phyloP scores from a whole-genome alignment of 92 coral and sea anemone genomes.

The Ricordea florida region DNA sequence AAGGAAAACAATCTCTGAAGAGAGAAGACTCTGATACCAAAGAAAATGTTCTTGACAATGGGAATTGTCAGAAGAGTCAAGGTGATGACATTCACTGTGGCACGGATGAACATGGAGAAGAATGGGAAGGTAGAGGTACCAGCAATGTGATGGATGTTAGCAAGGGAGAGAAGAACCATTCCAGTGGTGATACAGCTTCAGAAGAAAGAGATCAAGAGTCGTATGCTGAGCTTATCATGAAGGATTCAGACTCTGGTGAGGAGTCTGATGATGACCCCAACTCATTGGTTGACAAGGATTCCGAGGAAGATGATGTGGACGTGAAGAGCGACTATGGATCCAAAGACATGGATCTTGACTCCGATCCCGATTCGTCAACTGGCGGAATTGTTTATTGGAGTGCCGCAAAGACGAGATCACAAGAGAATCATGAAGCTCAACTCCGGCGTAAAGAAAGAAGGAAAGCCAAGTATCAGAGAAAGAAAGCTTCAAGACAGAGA shows the following conservation, averaged over 20 bases:
- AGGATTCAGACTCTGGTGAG: conserved; percentile 47
- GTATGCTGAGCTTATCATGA: conserved; percentile 66
- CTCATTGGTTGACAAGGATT: conserved; percentile 9
- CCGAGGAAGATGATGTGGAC: conserved; percentile 26
- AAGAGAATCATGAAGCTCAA: too few species aligned
- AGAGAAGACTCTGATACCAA: too few species aligned
- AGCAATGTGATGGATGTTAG: too few species aligned
- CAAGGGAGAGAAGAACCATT: not conserved
- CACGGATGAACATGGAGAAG: not conserved
- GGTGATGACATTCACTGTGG: too few species aligned
- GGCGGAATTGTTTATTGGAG: conserved; percentile 11
- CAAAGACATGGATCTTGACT: conserved; percentile 26
- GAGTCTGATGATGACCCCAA: conserved; percentile 33
- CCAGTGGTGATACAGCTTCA: not conserved
- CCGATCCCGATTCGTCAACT: conserved; percentile 6
- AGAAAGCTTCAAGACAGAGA: conserved; percentile 1
- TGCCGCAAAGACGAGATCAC: too few species aligned
- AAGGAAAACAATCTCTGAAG: too few species aligned
- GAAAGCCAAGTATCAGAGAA: not conserved
- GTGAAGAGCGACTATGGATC: conserved; percentile 22
- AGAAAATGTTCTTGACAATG: not conserved
- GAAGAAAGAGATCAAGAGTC: conserved; percentile 31
- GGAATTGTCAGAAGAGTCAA: too few species aligned
- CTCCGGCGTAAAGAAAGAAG: conserved; percentile 7
- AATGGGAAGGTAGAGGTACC: not conserved